A percentile compares a stretch with the other conserved stretches of the same genome.
These are phyloP conservation scores for Phymastichus coffea DNA, from an alignment of 1,140 invertebrate genomes.

Conservation along the genomic window DNA sequence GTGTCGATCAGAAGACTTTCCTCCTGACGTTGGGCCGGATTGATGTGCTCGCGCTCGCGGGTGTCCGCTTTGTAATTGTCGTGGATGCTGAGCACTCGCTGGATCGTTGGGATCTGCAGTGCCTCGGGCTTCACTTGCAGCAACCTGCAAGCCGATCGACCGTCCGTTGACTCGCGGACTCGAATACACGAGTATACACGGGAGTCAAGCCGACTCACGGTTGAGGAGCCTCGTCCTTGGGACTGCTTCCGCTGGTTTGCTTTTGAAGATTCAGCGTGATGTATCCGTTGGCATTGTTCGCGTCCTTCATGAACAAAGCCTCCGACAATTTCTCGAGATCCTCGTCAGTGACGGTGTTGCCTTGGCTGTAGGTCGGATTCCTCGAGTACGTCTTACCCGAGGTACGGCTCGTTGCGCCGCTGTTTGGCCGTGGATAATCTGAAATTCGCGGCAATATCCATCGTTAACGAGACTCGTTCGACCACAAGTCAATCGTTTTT, in stretches of 20 bases:
- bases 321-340: slow-evolving; percentile 71
- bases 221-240: slow-evolving; percentile 69
- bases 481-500: too few species aligned
- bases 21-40: slow-evolving; percentile 63
- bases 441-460: too few species aligned
- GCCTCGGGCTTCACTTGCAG: slow-evolving; percentile 61
- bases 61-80: slow-evolving; percentile 78
- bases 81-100: slow-evolving; percentile 66
- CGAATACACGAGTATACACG: neutral
- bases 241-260: slow-evolving; percentile 66
- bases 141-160: slow-evolving; percentile 64
- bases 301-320: slow-evolving; percentile 69
- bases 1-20: slow-evolving; percentile 63
- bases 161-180: neutral
- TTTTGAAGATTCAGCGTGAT: slow-evolving; percentile 72
- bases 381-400: slow-evolving; percentile 38
- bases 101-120: slow-evolving; percentile 66
- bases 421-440: too few species aligned
- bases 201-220: slow-evolving; percentile 60
- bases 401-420: neutral
- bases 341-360: slow-evolving; percentile 57
- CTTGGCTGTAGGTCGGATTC: slow-evolving; percentile 50
- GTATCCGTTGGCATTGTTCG: slow-evolving; percentile 67
- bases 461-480: too few species aligned
- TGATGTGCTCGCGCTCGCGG: slow-evolving; percentile 75